A percentile compares a stretch with the other conserved stretches of the same genome.
These are phyloP conservation scores for Lycophotia porphyrea DNA, from an alignment of 2,888 invertebrate genomes.

Conservation along the genomic window DNA sequence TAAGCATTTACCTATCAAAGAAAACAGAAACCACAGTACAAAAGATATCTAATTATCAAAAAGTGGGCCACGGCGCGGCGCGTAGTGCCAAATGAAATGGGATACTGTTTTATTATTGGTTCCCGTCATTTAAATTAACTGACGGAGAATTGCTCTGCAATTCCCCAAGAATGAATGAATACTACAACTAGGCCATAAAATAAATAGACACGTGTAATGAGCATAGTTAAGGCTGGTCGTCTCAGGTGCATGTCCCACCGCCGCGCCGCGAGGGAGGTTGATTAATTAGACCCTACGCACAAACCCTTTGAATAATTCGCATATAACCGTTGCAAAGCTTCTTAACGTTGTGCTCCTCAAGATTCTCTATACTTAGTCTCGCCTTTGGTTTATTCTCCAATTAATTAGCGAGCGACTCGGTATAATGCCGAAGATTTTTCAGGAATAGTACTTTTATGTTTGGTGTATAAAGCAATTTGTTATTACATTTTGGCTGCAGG, in stretches of 20 bases:
- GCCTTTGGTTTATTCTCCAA: constrained; percentile 76
- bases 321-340: constrained; percentile 78
- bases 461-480: constrained; percentile 37
- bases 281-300: constrained; percentile 81
- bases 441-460: constrained; percentile 17
- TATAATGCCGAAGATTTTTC: constrained; percentile 33
- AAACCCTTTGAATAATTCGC: constrained; percentile 83
- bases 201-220: constrained; percentile 69
- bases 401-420: constrained; percentile 72
- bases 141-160: constrained; percentile 3
- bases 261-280: constrained; percentile 76
- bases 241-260: constrained; percentile 77
- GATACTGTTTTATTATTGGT: constrained; percentile 20
- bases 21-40: constrained; percentile 19
- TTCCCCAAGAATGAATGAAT: constrained; percentile 64
- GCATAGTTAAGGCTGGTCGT: constrained; percentile 72
- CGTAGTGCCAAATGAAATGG: constrained; percentile 42
- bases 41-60: constrained; percentile 37
- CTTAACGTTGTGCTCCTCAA: constrained; percentile 77
- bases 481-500: constrained; percentile 3
- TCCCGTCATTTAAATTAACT: constrained; percentile 15
- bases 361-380: constrained; percentile 73
- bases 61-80: constrained; percentile 22
- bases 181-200: constrained; percentile 55
- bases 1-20: constrained; percentile 20